Conservation (phyloP, 2,888 invertebrate species). For the Dolichomitus sp. region DNA sequence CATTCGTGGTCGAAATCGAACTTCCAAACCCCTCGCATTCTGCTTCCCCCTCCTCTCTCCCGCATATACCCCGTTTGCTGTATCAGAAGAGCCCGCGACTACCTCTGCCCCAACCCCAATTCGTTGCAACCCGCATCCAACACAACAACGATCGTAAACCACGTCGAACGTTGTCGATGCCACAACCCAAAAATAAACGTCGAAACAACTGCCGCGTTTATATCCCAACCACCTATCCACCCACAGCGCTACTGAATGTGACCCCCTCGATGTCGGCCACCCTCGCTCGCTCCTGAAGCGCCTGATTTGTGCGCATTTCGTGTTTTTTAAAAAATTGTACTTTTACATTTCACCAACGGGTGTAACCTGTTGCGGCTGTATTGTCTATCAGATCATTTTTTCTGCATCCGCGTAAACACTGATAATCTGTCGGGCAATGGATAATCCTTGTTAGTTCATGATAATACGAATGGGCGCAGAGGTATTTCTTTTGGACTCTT, state of each 20-base stretch:
- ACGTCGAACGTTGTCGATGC: slow-evolving; percentile 69
- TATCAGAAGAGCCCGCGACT: slow-evolving; percentile 55
- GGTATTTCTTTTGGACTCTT: slow-evolving; percentile 8
- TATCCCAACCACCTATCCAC: slow-evolving; percentile 53
- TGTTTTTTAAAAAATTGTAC: slow-evolving; percentile 28
- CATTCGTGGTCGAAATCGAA: slow-evolving; percentile 69
- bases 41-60: slow-evolving; percentile 1
- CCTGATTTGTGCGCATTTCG: slow-evolving; percentile 47
- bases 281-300: slow-evolving; percentile 12
- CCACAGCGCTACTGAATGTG: background rate
- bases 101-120: slow-evolving; percentile 38
- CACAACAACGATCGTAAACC: slow-evolving; percentile 70
- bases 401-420: background rate
- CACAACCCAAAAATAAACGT: slow-evolving; percentile 68
- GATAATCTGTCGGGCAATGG: background rate
- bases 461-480: background rate
- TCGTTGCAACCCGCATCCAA: slow-evolving; percentile 61
- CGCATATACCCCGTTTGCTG: slow-evolving; percentile 33
- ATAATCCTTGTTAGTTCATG: background rate
- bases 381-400: slow-evolving; percentile 6
- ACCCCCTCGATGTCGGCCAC: background rate
- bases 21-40: slow-evolving; percentile 52
- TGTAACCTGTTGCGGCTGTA: slow-evolving; percentile 50
- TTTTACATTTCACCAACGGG: slow-evolving; percentile 20
- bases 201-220: slow-evolving; percentile 69